phyloP scores from a whole-genome alignment of 1,140 invertebrate genomes.

The Streblospio benedicti region DNA sequence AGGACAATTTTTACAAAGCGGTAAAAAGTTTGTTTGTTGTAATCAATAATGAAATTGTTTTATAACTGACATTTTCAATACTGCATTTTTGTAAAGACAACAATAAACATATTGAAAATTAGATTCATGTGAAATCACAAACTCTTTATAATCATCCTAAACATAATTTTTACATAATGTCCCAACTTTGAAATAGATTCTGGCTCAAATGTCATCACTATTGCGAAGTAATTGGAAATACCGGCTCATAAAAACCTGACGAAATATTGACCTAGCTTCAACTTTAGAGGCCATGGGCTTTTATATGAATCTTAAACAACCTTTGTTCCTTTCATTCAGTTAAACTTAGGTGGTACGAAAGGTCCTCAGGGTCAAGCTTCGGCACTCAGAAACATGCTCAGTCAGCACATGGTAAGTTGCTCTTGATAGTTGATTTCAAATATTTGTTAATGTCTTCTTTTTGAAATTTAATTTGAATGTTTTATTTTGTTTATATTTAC shows the following conservation, averaged over 20 bases:
- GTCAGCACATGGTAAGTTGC: slow-evolving; percentile 68
- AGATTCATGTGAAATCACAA: no score
- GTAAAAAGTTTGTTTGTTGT: not conserved
- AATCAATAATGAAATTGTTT: slow-evolving; percentile 4
- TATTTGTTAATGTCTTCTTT: slow-evolving; percentile 9
- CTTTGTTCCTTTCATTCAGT: slow-evolving; percentile 16
- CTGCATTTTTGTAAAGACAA: no score
- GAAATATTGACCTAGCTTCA: not conserved
- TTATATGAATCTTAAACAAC: not conserved
- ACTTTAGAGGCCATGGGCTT: not conserved
- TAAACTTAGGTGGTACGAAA: slow-evolving; percentile 31
- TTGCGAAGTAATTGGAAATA: not conserved
- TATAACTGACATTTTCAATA: not conserved
- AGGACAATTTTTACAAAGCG: not conserved
- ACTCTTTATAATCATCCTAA: no score
- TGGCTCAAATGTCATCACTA: not conserved
- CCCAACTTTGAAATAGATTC: not conserved
- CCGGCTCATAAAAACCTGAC: not conserved
- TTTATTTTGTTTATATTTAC: no score
- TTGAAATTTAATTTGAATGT: no score
- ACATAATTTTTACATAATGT: not conserved
- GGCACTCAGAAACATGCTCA: slow-evolving; percentile 65
- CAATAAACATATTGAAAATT: no score
- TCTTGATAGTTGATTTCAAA: not conserved
- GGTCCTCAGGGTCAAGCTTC: slow-evolving; percentile 54